Percentiles rank a stretch among this genome's conserved stretches.
Conservation (phyloP, 2,113 vertebrate species). For the Halichoerus grypus region DNA sequence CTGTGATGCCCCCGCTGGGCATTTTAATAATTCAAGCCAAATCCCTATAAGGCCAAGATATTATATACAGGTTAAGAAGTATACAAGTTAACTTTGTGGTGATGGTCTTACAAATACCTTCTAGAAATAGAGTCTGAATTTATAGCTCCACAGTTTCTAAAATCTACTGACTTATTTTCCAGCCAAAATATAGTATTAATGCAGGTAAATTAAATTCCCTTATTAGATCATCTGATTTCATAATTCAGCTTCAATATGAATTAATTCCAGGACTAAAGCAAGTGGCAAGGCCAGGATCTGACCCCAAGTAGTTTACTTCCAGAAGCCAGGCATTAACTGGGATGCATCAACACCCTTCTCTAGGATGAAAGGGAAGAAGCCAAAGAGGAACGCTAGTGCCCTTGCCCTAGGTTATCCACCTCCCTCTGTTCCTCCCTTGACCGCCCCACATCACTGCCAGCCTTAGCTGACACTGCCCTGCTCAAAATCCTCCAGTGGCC, state of each 20-base stretch:
- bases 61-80: not conserved
- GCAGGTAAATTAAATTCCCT: conserved; percentile 30
- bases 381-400: not conserved
- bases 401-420: too few relatives aligned
- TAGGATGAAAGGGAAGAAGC: not conserved
- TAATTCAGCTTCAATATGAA: not conserved
- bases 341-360: not conserved
- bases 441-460: not conserved
- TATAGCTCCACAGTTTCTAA: not conserved
- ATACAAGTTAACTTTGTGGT: conserved; percentile 16
- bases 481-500: not conserved
- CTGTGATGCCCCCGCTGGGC: not conserved
- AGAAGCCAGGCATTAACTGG: not conserved
- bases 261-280: not conserved
- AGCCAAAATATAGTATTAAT: not conserved
- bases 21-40: conserved; percentile 49
- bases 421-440: not conserved
- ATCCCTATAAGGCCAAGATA: conserved; percentile 27
- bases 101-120: not conserved
- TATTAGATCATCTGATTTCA: conserved; percentile 6
- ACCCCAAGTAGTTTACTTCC: not conserved
- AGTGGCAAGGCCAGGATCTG: not conserved
- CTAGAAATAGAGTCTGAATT: not conserved
- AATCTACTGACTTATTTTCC: not conserved
- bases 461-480: not conserved